A percentile compares a stretch with the other conserved stretches of the same genome.
Evolutionary conservation across 2,113 vertebrate species (phyloP).

Genomic region (Meleagris gallopavo): DNA sequence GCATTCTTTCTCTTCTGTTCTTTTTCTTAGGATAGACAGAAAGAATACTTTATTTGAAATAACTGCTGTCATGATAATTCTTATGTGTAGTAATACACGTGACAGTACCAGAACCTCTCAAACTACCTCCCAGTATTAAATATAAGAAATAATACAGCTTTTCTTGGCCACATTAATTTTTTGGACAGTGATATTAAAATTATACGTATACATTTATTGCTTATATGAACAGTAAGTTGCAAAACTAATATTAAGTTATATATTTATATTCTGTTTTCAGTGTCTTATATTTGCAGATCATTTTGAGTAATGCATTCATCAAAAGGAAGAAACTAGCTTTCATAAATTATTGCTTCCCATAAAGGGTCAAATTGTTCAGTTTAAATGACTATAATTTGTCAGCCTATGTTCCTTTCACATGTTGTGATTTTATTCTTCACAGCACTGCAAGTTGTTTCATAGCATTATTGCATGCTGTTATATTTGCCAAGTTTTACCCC

Average conservation of each 20-base stretch:
- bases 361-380: not conserved
- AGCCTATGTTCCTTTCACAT: not conserved
- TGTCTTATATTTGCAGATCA: not conserved
- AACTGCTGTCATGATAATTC: not conserved
- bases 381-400: not conserved
- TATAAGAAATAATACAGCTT: not conserved
- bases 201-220: not conserved
- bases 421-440: not conserved
- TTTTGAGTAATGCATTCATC: not conserved
- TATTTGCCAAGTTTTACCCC: constrained; percentile 8
- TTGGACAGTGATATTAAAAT: not conserved
- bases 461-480: not conserved
- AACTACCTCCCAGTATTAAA: not conserved
- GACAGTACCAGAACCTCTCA: not conserved
- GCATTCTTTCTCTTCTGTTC: not conserved
- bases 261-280: not conserved
- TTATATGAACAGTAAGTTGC: not conserved
- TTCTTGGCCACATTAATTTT: not conserved
- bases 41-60: not conserved
- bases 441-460: not conserved
- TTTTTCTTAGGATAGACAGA: not conserved
- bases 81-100: not conserved
- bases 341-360: not conserved
- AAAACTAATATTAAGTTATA: not conserved
- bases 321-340: not conserved